phyloP scores from a whole-genome alignment of 2,797 vertebrate genomes.

The Euphonia xanthogaster region DNA sequence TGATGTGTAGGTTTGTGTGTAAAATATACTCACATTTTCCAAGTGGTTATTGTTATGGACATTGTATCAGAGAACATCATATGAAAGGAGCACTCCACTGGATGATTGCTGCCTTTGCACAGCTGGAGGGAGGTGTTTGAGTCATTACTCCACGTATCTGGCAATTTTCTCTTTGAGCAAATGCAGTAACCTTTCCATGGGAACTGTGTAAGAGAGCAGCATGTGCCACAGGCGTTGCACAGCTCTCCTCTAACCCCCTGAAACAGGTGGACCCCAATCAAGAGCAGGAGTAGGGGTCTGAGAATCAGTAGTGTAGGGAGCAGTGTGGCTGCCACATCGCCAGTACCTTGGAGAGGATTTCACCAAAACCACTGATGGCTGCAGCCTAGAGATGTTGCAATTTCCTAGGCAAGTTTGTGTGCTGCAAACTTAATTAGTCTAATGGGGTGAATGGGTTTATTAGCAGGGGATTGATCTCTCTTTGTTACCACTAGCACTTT shows the following conservation, averaged over 20 bases:
- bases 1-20: background rate
- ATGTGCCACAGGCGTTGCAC: background rate
- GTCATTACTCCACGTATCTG: fast-evolving
- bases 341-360: background rate
- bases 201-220: background rate
- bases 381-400: background rate
- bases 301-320: fast-evolving
- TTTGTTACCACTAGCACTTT: background rate
- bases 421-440: background rate
- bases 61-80: fast-evolving
- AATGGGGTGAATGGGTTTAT: background rate
- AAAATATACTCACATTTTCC: background rate
- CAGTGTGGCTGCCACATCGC: background rate
- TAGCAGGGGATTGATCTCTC: background rate
- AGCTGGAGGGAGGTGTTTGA: background rate
- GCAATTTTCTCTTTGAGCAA: background rate
- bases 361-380: background rate
- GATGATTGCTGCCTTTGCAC: background rate
- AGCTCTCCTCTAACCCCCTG: background rate
- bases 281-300: background rate
- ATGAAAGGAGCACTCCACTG: background rate
- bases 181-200: background rate
- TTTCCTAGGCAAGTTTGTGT: background rate
- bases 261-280: too few species aligned
- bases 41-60: background rate